A percentile compares a stretch with the other conserved stretches of the same genome.
Evolutionary conservation across 2,888 invertebrate genomes (phyloP).

Genomic region (Endomychus coccineus): DNA sequence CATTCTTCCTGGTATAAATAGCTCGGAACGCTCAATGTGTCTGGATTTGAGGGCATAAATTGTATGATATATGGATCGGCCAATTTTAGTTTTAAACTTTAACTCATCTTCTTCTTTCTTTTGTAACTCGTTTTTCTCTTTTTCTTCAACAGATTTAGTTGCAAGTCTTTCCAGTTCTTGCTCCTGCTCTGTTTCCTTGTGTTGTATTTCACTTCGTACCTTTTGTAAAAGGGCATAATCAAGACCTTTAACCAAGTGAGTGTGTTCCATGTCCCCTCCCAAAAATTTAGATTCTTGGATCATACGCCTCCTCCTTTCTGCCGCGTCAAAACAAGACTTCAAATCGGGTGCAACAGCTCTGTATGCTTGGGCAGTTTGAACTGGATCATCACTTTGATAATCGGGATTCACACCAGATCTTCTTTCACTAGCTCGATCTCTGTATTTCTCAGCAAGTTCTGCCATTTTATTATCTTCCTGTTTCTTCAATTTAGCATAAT

Average conservation of each 20-base stretch:
- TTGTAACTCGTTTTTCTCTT: conserved; percentile 41
- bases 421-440: conserved; percentile 85
- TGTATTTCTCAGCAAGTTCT: conserved; percentile 87
- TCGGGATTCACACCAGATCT: conserved; percentile 79
- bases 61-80: conserved; percentile 65
- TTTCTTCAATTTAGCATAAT: conserved; percentile 87
- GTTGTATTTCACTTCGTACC: conserved; percentile 83
- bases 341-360: conserved; percentile 94
- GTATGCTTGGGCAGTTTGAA: conserved; percentile 63
- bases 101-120: conserved; percentile 66
- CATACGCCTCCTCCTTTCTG: conserved; percentile 88
- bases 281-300: conserved; percentile 99
- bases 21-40: conserved; percentile 73
- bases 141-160: conserved; percentile 49
- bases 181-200: conserved; percentile 75
- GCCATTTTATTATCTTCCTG: conserved; percentile 93
- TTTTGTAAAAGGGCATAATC: conserved; percentile 90
- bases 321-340: conserved; percentile 89
- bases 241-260: conserved; percentile 96
- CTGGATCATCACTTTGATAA: conserved; percentile 74
- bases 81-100: conserved; percentile 75
- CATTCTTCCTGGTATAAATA: conserved; percentile 94
- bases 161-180: conserved; percentile 72
- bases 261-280: conserved; percentile 99
- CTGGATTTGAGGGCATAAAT: conserved; percentile 63